Base-by-base conservation (phyloP, 2,797 vertebrate species). In the Mormyrops attenuatus region DNA sequence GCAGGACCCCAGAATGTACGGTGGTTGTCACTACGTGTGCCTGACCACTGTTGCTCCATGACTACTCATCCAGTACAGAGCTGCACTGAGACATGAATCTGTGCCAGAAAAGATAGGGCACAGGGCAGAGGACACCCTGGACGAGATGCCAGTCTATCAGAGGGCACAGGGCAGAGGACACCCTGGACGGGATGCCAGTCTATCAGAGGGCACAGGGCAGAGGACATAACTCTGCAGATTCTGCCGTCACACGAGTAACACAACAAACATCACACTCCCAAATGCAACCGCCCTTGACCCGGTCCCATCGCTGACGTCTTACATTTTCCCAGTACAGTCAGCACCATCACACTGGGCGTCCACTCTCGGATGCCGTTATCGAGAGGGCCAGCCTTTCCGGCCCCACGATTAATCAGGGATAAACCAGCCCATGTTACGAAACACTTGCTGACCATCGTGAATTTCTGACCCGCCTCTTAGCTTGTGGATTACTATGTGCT, bases 21-120 rank as follows among this genome's bases (percentile, higher is more conserved):
- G 22, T 30, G 60, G 9, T 66, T 13, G 92, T 95, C 92, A 92
- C 94, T 94, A 94, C 93, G 93, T 94, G 92, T 0, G 22, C 60
- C 30, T 11, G 93, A 95, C 93, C 69, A 4, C 13, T 92, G 91
- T 92, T 94, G 93, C n/a, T 77, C 69, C 34, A 26, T 17, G 34
- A 77, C 30, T 38, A 20, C 63, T 66, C 63, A 30, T 30, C 63
- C 9, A 4, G 63, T 30, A 66, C 22, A 30, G 63, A 66, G 26
- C 63, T 66, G 26, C 69, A 38, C 30, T 41, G 69, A 41, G 34
- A 15, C 34, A 20, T 5, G 69, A 77, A 38, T 77, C 69, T 38
- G 22, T 77, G 69, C 69, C 69, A 77, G 15, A 15, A 77, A 41
- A 41, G 34, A 77, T 1, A 38, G 69, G 69, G 34, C 34, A 41